phyloP scores from a whole-genome alignment of 2,113 vertebrate genomes.

The Damaliscus lunatus region DNA sequence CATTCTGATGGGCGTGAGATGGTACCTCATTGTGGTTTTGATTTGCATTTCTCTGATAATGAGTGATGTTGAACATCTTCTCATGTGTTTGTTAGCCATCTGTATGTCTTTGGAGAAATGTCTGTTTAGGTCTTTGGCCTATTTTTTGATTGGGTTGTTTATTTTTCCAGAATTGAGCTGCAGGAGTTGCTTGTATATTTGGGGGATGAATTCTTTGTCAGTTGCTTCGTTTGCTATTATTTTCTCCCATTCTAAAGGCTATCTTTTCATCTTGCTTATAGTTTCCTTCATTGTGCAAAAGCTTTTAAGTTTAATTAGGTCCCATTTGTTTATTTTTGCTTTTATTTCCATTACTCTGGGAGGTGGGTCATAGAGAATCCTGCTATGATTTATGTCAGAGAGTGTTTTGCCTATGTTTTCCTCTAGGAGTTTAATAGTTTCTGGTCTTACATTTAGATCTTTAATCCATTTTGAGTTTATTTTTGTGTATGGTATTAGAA shows the following conservation, averaged over 20 bases:
- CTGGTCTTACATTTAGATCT: background rate
- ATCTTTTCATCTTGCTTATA: background rate
- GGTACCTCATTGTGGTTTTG: background rate
- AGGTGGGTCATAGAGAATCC: background rate
- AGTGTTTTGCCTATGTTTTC: background rate
- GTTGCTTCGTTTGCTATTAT: background rate
- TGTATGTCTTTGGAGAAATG: background rate
- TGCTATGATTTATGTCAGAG: background rate
- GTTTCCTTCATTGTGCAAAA: background rate
- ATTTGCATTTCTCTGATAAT: background rate
- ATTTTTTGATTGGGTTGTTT: background rate
- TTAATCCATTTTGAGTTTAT: background rate
- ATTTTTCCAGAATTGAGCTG: background rate
- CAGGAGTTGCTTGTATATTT: background rate
- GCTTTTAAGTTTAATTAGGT: background rate
- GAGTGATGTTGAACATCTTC: background rate
- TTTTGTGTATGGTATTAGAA: background rate
- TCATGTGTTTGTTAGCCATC: background rate
- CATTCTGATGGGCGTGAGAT: background rate
- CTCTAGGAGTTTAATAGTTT: background rate
- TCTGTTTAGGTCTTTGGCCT: background rate
- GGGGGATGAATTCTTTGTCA: background rate
- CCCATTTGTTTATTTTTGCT: background rate
- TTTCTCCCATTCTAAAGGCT: background rate
- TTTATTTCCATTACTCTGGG: background rate